Base-by-base conservation (phyloP, 2,888 invertebrate species). In the Venustoraphidia nigricollis region DNA sequence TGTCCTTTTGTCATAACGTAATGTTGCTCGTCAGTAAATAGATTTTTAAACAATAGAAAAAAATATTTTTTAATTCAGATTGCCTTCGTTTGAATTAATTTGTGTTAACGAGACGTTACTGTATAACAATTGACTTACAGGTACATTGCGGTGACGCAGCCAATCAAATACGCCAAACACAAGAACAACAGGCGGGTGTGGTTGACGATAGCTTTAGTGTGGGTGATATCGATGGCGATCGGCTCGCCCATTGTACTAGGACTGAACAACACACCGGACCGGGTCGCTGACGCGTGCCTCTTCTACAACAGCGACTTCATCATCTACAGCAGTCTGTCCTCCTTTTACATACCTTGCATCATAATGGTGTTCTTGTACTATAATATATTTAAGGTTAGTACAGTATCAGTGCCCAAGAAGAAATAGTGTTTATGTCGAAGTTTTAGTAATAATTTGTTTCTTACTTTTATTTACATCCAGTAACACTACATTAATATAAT, bases 301-400 rank as follows among this genome's bases (percentile, higher is more conserved):
- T 96, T 98, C 76, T 95, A 95, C 72, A 97, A 95, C 70, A 87
- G 93, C 56, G 91, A 95, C 71, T 98, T 97, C 69, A 90, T 97
- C 64, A 88, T 98, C 62, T 95, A 92, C 71, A 97, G 96, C 10
- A 97, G 97, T 47, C 76, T 98, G 57, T 91, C 92, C 56, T 97
- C 97, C 60, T 98, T 98, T 78, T 98, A 95, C 71, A 94, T 98
- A 61, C 98, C 98, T 37, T 91, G 96, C 66, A 83, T 95, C 64
- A 90, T 96, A 65, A 97, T 98, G 95, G 89, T 97, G 68, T 90
- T 90, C 67, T 82, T 97, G 50, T 97, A 97, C 70, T 94, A 90
- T 73, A 88, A 81, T 71, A 97, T 98, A 70, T 97, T 98, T 75
- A 87, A 88, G 81, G 94, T 95, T 58, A 73, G 76, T 65, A 36